Evolutionary conservation across 2,888 invertebrate species (phyloP), one percentile per base, ranked within the genome.

Genomic region (Andrena bicolor): DNA sequence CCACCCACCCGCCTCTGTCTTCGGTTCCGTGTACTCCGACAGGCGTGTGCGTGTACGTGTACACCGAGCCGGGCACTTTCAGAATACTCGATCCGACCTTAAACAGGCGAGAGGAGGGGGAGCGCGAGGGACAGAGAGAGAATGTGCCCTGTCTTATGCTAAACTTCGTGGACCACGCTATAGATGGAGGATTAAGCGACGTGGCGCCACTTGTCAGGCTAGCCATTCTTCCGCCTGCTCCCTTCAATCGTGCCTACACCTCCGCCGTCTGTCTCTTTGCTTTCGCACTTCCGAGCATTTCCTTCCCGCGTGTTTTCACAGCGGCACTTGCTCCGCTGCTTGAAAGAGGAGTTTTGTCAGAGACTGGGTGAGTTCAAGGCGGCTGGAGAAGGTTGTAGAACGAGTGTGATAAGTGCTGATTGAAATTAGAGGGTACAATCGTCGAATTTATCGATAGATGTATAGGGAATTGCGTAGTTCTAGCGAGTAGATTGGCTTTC

Each of bases 161-260:
- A 91, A 92, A 91, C 91, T 92, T 92, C 86, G 88, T 79, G 87
- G 78, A 66, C 83, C 73, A 82, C 75, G 79, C 76, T 60, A 41
- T 16, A 60, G 48, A 78, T 90, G 90, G 65, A 83, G 92, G 91
- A 83, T 87, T 87, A 84, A 86, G 58, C 83, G 80, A 72, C 87
- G 92, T 83, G 93, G 92, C 93, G 93, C 92, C 92, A 93, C 93
- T 92, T 92, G 91, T 89, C 92, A 90, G 91, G 79, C 76, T 76
- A 28, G 68, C 61, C 74, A 65, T 90, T 81, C 76, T 66, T 83
- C 79, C 69, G 66, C 48, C 35, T 70, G 56, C 58, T 82, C 68
- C 58, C 80, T 79, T 66, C 71, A 48, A 30, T 68, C 41, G 6
- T 3, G 13, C 16, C 65, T 41, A 20, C 58, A 16, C 35, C 20